Evolutionary conservation across 2,888 invertebrate genomes (phyloP).

Genomic region (Pedicia rivosa): DNA sequence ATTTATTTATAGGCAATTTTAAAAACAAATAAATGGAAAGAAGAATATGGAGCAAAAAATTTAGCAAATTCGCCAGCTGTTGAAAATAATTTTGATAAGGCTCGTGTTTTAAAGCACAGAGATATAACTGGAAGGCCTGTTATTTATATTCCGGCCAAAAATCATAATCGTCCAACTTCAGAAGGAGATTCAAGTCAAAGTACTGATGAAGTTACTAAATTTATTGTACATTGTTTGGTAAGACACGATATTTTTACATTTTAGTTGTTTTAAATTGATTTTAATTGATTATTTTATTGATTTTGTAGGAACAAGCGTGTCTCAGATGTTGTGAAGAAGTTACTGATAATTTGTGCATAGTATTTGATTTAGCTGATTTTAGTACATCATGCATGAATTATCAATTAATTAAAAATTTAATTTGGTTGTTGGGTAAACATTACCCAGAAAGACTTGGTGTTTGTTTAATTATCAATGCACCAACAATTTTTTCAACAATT

Average conservation of each 20-base stretch:
- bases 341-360: constrained; percentile 61
- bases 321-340: constrained; percentile 65
- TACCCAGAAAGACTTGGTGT: constrained; percentile 65
- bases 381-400: constrained; percentile 67
- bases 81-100: constrained; percentile 46
- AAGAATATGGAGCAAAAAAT: constrained; percentile 49
- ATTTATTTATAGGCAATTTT: constrained; percentile 43
- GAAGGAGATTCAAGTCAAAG: too few relatives aligned
- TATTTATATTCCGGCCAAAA: constrained; percentile 61
- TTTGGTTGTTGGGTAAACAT: constrained; percentile 59
- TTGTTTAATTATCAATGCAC: constrained; percentile 58
- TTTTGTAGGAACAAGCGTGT: constrained; percentile 53
- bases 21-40: constrained; percentile 67
- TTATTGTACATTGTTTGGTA: constrained; percentile 60
- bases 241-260: too few relatives aligned
- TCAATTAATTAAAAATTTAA: constrained; percentile 60
- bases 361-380: constrained; percentile 60
- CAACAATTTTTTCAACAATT: constrained; percentile 57
- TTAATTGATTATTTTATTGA: constrained; percentile 5
- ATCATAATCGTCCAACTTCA: constrained; percentile 51
- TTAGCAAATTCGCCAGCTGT: constrained; percentile 35
- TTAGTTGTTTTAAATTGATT: constrained; percentile 5
- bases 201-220: constrained; percentile 63
- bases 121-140: constrained; percentile 60
- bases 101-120: constrained; percentile 50